A percentile compares a stretch with the other conserved stretches of the same genome.
These are phyloP conservation scores for Phycodurus eques DNA, from an alignment of 2,113 vertebrate genomes.

Conservation along the genomic window DNA sequence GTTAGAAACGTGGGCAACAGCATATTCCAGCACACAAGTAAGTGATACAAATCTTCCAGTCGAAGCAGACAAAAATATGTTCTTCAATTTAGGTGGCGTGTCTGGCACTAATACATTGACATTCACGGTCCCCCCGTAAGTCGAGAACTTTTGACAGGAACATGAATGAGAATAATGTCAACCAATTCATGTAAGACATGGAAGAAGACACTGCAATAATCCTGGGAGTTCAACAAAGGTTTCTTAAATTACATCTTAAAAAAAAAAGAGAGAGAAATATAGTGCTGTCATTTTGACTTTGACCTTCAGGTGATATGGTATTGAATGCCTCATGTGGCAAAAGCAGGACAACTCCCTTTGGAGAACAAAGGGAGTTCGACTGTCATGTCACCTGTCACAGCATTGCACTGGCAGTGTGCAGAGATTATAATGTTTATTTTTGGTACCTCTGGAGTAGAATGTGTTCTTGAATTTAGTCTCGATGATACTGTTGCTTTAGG, in stretches of 20 bases:
- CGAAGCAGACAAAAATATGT: neutral
- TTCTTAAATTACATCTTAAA: neutral
- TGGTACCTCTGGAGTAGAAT: neutral
- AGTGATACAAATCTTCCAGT: neutral
- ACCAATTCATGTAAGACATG: neutral
- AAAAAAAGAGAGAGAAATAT: neutral
- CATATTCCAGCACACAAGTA: neutral
- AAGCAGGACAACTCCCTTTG: constrained; percentile 7
- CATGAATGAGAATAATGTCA: neutral
- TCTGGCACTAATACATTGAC: neutral
- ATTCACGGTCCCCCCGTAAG: neutral
- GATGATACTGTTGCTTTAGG: too few species aligned
- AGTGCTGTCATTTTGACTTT: constrained; percentile 2
- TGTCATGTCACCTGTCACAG: constrained; percentile 38
- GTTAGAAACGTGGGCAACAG: too few species aligned
- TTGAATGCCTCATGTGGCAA: constrained; percentile 30
- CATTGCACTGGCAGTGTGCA: neutral
- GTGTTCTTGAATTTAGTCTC: neutral
- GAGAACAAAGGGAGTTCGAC: neutral
- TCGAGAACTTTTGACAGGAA: neutral
- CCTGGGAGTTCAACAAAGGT: neutral
- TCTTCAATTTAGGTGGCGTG: neutral
- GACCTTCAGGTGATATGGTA: neutral
- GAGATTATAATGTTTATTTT: neutral
- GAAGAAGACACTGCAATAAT: neutral